Evolutionary conservation across 2,888 invertebrate genomes (phyloP), one percentile per base, ranked within the genome.

Genomic region (Rugalucina vietnamica): DNA sequence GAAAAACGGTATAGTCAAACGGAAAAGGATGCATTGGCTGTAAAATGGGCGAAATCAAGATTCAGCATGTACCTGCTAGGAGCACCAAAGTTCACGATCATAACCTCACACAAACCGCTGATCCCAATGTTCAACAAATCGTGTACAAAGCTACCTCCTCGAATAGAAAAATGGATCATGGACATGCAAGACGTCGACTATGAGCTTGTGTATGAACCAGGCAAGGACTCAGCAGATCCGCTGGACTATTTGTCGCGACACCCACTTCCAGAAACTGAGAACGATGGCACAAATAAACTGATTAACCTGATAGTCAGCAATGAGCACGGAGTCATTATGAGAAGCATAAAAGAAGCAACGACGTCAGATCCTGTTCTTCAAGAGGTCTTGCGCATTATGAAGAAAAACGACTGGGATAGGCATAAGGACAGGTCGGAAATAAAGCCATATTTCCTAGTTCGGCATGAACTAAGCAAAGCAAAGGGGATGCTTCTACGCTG

Each of bases 61-160:
- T 79, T 85, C 71, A 60, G 72, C n/a, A 81, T 79, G 24, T 79
- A 85, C 43, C 36, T 82, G 36, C 34, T 76, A 70, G 80, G 82
- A 54, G 80, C 82, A 27, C 79, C 82, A 54, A 76, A 39, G 37
- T 80, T 85, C 73, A 80, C 65, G n/a, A 83, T 83, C 21, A 80
- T 83, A n/a, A n/a, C n/a, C n/a, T n/a, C n/a, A n/a, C n/a, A n/a
- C n/a, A n/a, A n/a, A n/a, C n/a, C n/a, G n/a, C n/a, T n/a, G n/a
- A n/a, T n/a, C n/a, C n/a, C n/a, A n/a, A n/a, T n/a, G n/a, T n/a
- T n/a, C n/a, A n/a, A n/a, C 76, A 79, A 27, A 54, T 54, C 54
- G 21, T 54, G 27, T 49, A 69, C 34, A 18, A 77, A 77, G n/a
- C 37, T 72, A 24, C 72, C 36, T 5, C 72, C 72, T 4, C 34